phyloP scores from a whole-genome alignment of 1,140 invertebrate species.

The Apis florea region DNA sequence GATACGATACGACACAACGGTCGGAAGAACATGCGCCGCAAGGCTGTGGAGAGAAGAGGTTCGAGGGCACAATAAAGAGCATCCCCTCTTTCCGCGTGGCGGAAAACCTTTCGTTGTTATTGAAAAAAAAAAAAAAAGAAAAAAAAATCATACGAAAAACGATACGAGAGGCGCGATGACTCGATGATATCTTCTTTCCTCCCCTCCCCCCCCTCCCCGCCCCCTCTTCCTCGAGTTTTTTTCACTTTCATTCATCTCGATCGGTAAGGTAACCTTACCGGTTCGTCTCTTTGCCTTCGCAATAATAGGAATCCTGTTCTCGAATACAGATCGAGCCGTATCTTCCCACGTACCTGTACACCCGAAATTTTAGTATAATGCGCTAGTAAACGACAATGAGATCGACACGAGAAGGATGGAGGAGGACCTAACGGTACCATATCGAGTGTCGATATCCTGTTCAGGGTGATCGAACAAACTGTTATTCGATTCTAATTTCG shows the following conservation, averaged over 20 bases:
- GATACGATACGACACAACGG: neutral
- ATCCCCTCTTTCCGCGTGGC: neutral
- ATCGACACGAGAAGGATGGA: slow-evolving; percentile 33
- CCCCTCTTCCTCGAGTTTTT: neutral
- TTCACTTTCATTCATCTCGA: slow-evolving; percentile 4
- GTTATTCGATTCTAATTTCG: slow-evolving; percentile 20
- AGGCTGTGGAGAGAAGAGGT: neutral
- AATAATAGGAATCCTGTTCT: slow-evolving; percentile 53
- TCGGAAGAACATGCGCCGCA: neutral
- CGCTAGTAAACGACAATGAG: slow-evolving; percentile 61
- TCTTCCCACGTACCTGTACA: slow-evolving; percentile 65
- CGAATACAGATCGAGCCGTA: slow-evolving; percentile 42
- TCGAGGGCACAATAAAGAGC: slow-evolving; percentile 28
- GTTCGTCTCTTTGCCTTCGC: neutral
- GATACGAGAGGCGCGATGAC: slow-evolving; percentile 10
- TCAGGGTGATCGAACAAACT: slow-evolving; percentile 36
- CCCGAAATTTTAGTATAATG: slow-evolving; percentile 49
- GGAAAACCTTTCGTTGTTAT: slow-evolving; percentile 35
- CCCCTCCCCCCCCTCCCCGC: no score
- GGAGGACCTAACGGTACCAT: slow-evolving; percentile 65
- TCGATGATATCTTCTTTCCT: neutral
- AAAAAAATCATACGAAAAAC: slow-evolving; percentile 44
- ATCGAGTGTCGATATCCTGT: slow-evolving; percentile 58
- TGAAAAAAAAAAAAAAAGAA: no score
- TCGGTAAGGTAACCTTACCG: slow-evolving; percentile 1